phyloP scores from a whole-genome alignment of 2,113 vertebrate species.

The Nematolebias whitei region DNA sequence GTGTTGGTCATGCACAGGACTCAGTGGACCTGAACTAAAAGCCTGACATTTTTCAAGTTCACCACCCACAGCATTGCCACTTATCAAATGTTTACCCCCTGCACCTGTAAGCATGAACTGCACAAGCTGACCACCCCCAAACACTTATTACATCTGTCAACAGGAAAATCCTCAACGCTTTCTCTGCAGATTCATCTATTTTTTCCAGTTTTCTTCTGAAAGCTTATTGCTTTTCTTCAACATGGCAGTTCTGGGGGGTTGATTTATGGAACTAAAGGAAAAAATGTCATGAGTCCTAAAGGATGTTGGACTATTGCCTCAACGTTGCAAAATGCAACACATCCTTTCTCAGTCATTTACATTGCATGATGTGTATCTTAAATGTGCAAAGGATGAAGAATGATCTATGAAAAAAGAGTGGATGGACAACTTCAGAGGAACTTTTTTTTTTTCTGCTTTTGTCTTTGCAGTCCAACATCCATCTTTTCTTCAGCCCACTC shows the following conservation, averaged over 20 bases:
- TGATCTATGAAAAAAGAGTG: neutral
- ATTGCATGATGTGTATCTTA: constrained; percentile 36
- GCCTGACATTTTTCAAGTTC: constrained; percentile 66
- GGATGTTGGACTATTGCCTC: constrained; percentile 32
- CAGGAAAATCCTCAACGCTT: constrained; percentile 34
- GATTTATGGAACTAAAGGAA: constrained; percentile 72
- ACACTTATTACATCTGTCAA: constrained; percentile 56
- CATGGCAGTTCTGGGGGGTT: constrained; percentile 44
- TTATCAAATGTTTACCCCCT: constrained; percentile 64
- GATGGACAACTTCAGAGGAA: constrained; percentile 13
- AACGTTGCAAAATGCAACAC: constrained; percentile 38
- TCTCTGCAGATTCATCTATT: constrained; percentile 35
- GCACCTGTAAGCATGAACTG: constrained; percentile 46
- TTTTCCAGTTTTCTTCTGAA: constrained; percentile 29
- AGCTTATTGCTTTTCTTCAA: constrained; percentile 44
- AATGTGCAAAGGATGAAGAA: constrained; percentile 31
- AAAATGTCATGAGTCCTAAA: constrained; percentile 54
- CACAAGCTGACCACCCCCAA: constrained; percentile 49
- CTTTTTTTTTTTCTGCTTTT: neutral
- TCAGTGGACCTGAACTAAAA: constrained; percentile 62
- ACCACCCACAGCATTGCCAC: constrained; percentile 44
- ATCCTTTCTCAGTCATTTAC: constrained; percentile 54
- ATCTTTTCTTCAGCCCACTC: constrained; percentile 20
- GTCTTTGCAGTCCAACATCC: constrained; percentile 35
- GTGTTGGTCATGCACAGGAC: constrained; percentile 41